Percentiles rank a stretch among this genome's conserved stretches.
Evolutionary conservation across 2,797 vertebrate genomes (phyloP).

Genomic region (Lemur catta): DNA sequence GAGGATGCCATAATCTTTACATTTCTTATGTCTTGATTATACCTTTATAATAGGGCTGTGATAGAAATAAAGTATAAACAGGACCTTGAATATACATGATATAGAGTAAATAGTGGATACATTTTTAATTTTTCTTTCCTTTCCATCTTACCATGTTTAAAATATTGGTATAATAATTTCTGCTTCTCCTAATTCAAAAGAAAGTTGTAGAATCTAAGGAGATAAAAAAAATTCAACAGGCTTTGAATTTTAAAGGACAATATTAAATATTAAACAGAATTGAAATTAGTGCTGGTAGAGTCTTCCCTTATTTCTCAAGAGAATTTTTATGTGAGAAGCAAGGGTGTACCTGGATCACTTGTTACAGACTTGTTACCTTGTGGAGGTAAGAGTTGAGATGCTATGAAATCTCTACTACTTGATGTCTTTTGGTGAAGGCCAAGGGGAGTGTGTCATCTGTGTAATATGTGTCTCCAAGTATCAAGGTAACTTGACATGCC

Average conservation of each 20-base stretch:
- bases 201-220: not conserved
- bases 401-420: not conserved
- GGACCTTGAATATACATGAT: not conserved
- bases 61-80: not conserved
- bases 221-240: not conserved
- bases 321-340: not conserved
- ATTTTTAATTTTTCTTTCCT: not conserved
- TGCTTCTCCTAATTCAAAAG: not conserved
- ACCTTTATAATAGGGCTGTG: not conserved
- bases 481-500: not conserved
- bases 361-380: not conserved
- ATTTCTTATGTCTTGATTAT: not conserved
- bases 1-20: not conserved
- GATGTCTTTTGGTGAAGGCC: not conserved
- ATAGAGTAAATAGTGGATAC: not conserved
- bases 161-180: not conserved
- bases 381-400: not conserved
- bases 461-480: not conserved
- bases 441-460: not conserved
- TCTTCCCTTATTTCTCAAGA: not conserved
- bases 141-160: not conserved
- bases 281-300: not conserved
- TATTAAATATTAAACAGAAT: conserved; percentile 1
- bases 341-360: not conserved
- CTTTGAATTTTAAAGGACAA: not conserved